Conservation (phyloP, 2,113 vertebrate genomes). For the Gorsachius goisagi region DNA sequence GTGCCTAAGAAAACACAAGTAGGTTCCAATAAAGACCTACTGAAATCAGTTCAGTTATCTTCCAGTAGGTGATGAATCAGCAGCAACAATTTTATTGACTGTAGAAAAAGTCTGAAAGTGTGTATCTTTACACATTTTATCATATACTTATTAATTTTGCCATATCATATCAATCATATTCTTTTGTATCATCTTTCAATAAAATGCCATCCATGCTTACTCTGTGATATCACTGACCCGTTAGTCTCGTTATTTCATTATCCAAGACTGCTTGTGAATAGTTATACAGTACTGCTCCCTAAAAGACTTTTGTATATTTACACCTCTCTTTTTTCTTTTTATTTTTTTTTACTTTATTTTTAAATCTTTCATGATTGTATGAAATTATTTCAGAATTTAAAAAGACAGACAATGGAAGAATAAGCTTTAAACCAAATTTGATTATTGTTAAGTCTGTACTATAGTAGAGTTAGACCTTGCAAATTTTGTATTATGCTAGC, state of each 20-base stretch:
- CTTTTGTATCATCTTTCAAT: not conserved
- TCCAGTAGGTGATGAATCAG: not conserved
- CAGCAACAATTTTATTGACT: not conserved
- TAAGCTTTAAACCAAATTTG: not conserved
- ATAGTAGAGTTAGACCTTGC: not conserved
- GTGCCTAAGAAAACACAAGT: not conserved
- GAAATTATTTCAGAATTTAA: not conserved
- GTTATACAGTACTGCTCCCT: not conserved
- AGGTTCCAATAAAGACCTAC: not conserved
- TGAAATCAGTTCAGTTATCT: not conserved
- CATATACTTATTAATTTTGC: not conserved
- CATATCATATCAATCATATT: not conserved
- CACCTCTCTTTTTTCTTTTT: no score
- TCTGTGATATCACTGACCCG: accelerated
- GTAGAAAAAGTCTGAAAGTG: not conserved
- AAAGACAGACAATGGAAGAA: not conserved
- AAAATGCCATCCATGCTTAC: not conserved
- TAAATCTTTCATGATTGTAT: not conserved
- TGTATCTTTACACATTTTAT: not conserved
- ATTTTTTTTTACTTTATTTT: not conserved
- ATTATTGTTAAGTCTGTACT: not conserved
- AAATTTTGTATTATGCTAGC: not conserved
- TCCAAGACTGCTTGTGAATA: not conserved
- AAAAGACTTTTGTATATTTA: not conserved
- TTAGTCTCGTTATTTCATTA: not conserved